Percentiles rank a stretch among this genome's conserved stretches.
Conservation (phyloP, 2,888 invertebrate species). For the Rhodophaea formosa region DNA sequence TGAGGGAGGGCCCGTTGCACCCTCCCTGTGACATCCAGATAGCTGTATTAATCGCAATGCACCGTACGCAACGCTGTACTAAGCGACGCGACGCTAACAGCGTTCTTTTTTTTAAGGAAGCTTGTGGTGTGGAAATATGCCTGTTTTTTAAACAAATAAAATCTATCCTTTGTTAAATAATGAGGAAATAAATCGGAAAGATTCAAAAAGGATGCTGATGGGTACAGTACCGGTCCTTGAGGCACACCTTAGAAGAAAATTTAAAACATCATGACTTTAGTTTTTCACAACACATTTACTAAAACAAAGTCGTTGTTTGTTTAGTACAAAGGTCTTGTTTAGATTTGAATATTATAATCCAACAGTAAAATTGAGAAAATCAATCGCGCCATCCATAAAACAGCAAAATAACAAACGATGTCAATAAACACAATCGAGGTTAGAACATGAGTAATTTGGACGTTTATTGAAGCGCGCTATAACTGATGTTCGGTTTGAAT, state of each 20-base stretch:
- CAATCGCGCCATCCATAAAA: background rate
- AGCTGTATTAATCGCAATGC: constrained; percentile 72
- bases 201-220: background rate
- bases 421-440: background rate
- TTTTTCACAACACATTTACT: background rate
- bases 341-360: background rate
- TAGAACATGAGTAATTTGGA: constrained; percentile 12
- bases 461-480: constrained; percentile 1
- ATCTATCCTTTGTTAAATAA: background rate
- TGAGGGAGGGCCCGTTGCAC: constrained; percentile 61
- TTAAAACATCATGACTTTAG: background rate
- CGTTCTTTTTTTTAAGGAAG: background rate
- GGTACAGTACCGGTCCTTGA: background rate
- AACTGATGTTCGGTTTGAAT: background rate
- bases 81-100: constrained; percentile 22
- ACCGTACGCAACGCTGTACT: constrained; percentile 43
- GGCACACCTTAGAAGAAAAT: background rate
- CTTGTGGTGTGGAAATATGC: background rate
- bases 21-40: constrained; percentile 69
- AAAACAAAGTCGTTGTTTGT: background rate
- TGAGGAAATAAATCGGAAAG: background rate
- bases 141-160: background rate
- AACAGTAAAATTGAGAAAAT: background rate
- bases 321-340: background rate
- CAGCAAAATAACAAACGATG: constrained; percentile 14